These are phyloP conservation scores for Etheostoma perlongum DNA, from an alignment of 2,797 vertebrate genomes.

Conservation along the genomic window DNA sequence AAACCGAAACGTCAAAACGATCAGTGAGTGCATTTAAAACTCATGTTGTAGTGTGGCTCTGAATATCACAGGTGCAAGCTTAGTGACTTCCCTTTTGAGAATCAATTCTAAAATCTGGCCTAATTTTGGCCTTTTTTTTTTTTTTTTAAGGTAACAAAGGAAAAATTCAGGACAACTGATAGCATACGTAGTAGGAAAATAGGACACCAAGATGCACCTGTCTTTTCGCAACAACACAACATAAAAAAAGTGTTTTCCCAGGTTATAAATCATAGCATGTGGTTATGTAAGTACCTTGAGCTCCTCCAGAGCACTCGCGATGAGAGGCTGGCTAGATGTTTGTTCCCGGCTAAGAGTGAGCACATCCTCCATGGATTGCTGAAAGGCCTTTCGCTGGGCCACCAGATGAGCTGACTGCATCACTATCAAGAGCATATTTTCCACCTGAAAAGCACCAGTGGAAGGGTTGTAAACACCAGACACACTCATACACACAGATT, in stretches of 20 bases:
- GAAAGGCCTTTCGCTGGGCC: constrained; percentile 93
- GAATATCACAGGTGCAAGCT: constrained; percentile 22
- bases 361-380: constrained; percentile 92
- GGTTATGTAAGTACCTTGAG: constrained; percentile 89
- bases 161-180: constrained; percentile 13
- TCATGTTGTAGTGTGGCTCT: background rate
- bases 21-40: background rate
- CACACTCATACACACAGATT: background rate
- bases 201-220: constrained; percentile 30
- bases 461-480: background rate
- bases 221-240: constrained; percentile 12
- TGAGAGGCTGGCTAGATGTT: constrained; percentile 97
- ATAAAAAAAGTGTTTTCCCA: constrained; percentile 6
- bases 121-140: background rate
- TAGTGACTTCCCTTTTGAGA: constrained; percentile 3
- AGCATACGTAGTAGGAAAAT: constrained; percentile 40
- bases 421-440: constrained; percentile 94
- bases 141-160: constrained; percentile 5
- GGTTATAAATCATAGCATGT: background rate
- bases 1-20: background rate
- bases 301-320: constrained; percentile 93
- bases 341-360: constrained; percentile 93
- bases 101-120: constrained; percentile 6
- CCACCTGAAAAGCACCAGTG: constrained; percentile 82
- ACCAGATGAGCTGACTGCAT: constrained; percentile 95